A percentile compares a stretch with the other conserved stretches of the same genome.
These are phyloP conservation scores for Xenopus petersii DNA, from an alignment of 2,797 vertebrate genomes.

Conservation along the genomic window DNA sequence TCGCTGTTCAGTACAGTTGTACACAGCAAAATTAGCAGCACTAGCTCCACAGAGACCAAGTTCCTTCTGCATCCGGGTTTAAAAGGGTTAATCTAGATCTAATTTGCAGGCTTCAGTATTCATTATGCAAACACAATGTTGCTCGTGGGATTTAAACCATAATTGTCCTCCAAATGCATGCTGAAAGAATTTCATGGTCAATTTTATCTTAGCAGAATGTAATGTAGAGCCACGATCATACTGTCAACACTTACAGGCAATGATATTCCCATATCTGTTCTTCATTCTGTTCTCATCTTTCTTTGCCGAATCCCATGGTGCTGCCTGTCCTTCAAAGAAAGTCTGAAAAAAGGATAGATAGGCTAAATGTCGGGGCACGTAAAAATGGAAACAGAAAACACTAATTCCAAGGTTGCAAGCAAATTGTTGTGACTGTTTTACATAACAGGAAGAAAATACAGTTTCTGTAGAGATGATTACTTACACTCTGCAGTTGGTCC, in stretches of 20 bases:
- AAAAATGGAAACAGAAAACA: not conserved
- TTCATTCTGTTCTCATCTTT: constrained; percentile 99
- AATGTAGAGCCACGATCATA: constrained; percentile 50
- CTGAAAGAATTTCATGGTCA: constrained; percentile 45
- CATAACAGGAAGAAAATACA: not conserved
- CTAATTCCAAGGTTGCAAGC: constrained; percentile 23
- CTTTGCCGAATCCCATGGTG: constrained; percentile 97
- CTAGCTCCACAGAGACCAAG: constrained; percentile 1
- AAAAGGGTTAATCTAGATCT: constrained; percentile 36
- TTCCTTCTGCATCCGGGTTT: not conserved
- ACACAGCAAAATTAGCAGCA: constrained; percentile 11
- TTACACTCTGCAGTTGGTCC: no score
- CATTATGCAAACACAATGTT: constrained; percentile 43
- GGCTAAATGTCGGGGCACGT: constrained; percentile 31
- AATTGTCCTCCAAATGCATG: constrained; percentile 50
- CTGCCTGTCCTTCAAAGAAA: constrained; percentile 98
- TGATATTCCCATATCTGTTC: constrained; percentile 99
- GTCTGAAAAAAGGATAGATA: constrained; percentile 73
- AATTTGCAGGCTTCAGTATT: constrained; percentile 30
- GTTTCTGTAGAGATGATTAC: constrained; percentile 1
- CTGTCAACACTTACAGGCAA: constrained; percentile 88
- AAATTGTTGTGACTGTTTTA: not conserved
- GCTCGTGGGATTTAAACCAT: constrained; percentile 41
- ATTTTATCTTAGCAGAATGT: constrained; percentile 48
- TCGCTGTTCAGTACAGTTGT: not conserved